Percentiles rank a stretch among this genome's conserved stretches.
Conservation (phyloP, 1,140 invertebrate genomes). For the Trissolcus basalis region DNA sequence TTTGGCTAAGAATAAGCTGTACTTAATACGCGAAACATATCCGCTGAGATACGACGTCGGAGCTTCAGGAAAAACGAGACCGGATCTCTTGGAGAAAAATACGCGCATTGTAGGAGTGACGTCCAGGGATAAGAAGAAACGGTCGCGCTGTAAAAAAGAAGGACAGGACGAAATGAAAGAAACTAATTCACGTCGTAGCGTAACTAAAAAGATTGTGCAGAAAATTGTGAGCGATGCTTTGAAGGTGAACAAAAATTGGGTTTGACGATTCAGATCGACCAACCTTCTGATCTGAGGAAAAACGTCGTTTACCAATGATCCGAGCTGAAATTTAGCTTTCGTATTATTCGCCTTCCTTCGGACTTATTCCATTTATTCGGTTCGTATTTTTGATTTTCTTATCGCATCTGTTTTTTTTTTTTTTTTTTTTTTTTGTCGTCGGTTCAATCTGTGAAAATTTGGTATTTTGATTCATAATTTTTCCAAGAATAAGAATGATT, state of each 20-base stretch:
- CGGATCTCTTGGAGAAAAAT: constrained; percentile 16
- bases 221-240: constrained; percentile 50
- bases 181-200: constrained; percentile 29
- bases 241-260: constrained; percentile 51
- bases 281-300: constrained; percentile 15
- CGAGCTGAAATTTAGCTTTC: constrained; percentile 5
- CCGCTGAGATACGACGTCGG: constrained; percentile 14
- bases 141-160: constrained; percentile 2
- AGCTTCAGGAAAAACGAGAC: constrained; percentile 26
- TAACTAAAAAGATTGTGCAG: constrained; percentile 47
- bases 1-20: constrained; percentile 51
- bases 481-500: not conserved
- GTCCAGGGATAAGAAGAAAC: constrained; percentile 10
- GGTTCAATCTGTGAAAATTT: no score
- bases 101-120: constrained; percentile 15
- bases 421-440: no score
- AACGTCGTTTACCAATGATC: constrained; percentile 30
- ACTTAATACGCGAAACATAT: constrained; percentile 40
- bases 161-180: constrained; percentile 16
- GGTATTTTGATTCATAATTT: no score
- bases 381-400: no score
- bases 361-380: no score
- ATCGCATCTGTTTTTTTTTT: no score
- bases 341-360: no score
- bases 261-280: constrained; percentile 36